Percentiles rank a stretch among this genome's conserved stretches.
Conservation (phyloP, 2,888 invertebrate species). For the Macrophya annulata region DNA sequence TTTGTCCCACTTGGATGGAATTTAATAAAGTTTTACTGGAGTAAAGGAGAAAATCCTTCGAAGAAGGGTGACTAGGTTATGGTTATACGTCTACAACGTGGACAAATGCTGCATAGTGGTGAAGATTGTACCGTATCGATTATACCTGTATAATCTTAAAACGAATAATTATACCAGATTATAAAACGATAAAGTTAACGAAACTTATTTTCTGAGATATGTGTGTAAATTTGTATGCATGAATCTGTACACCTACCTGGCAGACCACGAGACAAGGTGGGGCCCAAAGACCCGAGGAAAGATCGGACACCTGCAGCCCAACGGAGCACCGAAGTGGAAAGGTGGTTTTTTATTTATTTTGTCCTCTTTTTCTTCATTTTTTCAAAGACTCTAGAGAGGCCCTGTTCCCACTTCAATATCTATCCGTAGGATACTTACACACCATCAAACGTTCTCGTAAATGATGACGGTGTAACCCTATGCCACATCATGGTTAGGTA, state of each 20-base stretch:
- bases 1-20: constrained; percentile 35
- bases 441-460: neutral
- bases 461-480: constrained; percentile 38
- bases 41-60: constrained; percentile 3
- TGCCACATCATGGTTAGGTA: constrained; percentile 8
- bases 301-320: constrained; percentile 71
- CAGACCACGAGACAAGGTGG: constrained; percentile 43
- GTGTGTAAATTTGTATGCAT: neutral
- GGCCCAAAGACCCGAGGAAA: constrained; percentile 44
- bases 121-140: neutral
- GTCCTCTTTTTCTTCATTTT: constrained; percentile 29
- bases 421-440: neutral
- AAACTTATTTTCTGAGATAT: too few species aligned
- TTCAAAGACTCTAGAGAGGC: constrained; percentile 9
- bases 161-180: neutral
- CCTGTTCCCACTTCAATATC: constrained; percentile 2
- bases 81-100: neutral
- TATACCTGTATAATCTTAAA: neutral
- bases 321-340: constrained; percentile 62
- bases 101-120: neutral
- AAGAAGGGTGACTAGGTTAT: constrained; percentile 14
- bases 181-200: neutral
- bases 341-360: constrained; percentile 60
- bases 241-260: neutral
- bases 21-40: constrained; percentile 53